Base-by-base conservation (phyloP, 2,888 invertebrate species). In the Norana najaformis region DNA sequence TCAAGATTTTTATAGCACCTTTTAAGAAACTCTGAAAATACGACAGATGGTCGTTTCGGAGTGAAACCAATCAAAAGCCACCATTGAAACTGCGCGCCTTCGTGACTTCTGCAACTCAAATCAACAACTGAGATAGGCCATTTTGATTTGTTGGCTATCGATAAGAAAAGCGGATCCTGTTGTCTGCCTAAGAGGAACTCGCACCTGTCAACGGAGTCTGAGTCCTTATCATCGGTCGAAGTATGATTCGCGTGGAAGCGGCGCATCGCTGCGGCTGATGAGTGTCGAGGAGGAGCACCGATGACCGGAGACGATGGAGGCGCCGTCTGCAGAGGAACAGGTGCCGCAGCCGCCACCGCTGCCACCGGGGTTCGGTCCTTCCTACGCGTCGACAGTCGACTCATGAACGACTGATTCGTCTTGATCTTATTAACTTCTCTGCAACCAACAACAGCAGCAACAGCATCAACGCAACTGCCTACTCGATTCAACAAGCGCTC, bases 361-460 rank as follows among this genome's bases (percentile, higher is more conserved):
- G 83, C 16, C 35, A 11, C 83, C 20, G 91, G 89, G 38, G 92
- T 92, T 14, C 94, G 90, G 88, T 94, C 94, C 37, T 93, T 92
- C 37, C 94, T 92, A 36, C 94, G 91, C 11, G 94, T 94, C 93
- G 98, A 97, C 95, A 98, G 96, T 93, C 98, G 96, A 94, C 97
- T 97, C 95, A 98, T 97, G 96, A 98, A 98, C 91, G 97, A 98
- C 85, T 85, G 85, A 85, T 85, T 85, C 85, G 85, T 23, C 36
- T 85, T 85, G 20, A 85, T 85, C 23, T 85, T 85, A 5, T 85
- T 34, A 85, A 85, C 8, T 36, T 85, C 85, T 16, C 85, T 85
- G 35, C 6, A 35, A 20, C 20, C 36, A 83, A 35, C 36, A 85
- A 36, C 34, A 36, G 5, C 23, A 85, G 0, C 35, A 8, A 85